Conservation (phyloP, 2,797 vertebrate species). For the Poeciliopsis presidionis region DNA sequence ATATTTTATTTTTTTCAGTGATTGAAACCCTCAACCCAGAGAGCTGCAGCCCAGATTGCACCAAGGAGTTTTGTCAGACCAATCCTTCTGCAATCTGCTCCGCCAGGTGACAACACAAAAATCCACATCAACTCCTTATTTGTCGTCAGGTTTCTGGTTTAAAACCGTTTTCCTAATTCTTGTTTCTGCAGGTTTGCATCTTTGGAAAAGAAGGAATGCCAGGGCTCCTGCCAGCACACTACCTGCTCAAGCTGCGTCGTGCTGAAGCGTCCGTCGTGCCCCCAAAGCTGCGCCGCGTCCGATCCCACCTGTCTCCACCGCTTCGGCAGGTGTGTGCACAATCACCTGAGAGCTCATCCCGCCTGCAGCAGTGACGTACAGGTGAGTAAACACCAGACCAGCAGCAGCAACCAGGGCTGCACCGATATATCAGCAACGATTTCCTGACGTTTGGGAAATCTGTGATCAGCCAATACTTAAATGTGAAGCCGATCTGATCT, state of each 20-base stretch:
- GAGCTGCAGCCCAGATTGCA: slow-evolving; percentile 75
- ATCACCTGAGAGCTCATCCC: slow-evolving; percentile 53
- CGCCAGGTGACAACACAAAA: slow-evolving; percentile 62
- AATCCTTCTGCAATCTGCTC: slow-evolving; percentile 76
- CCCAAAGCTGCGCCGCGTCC: slow-evolving; percentile 63
- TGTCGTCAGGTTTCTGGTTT: background rate
- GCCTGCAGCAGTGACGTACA: slow-evolving; percentile 70
- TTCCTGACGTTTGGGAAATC: no score
- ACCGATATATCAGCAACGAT: no score
- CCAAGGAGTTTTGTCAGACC: slow-evolving; percentile 72
- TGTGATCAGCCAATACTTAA: no score
- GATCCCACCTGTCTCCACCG: slow-evolving; percentile 70
- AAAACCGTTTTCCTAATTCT: background rate
- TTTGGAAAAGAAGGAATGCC: slow-evolving; percentile 65
- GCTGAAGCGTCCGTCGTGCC: slow-evolving; percentile 67
- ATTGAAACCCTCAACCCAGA: slow-evolving; percentile 62
- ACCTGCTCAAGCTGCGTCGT: slow-evolving; percentile 78
- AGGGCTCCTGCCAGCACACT: slow-evolving; percentile 79
- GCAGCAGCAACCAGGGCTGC: background rate
- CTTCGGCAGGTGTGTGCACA: slow-evolving; percentile 76
- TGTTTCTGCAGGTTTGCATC: slow-evolving; percentile 60
- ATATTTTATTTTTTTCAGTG: slow-evolving; percentile 54
- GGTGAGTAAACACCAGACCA: slow-evolving; percentile 42
- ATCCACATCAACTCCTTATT: background rate
- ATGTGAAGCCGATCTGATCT: no score